Evolutionary conservation across 2,797 vertebrate genomes (phyloP).

Genomic region (Anas acuta): DNA sequence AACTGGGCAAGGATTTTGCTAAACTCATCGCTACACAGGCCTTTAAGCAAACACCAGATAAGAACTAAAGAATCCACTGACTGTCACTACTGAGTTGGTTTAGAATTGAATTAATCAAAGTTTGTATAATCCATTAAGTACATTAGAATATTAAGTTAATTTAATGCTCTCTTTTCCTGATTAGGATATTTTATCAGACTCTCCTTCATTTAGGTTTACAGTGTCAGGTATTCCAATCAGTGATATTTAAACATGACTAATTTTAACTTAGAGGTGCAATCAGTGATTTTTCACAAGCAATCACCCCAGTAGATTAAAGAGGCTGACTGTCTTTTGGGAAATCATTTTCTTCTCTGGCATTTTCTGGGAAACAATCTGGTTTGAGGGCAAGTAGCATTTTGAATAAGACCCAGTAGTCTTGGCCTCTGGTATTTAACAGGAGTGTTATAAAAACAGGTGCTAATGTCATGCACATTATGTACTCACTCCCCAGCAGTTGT

Average conservation of each 20-base stretch:
- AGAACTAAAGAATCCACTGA: not conserved
- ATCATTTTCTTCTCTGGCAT: not conserved
- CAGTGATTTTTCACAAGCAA: conserved; percentile 39
- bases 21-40: not conserved
- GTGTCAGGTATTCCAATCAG: conserved; percentile 46
- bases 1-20: not conserved
- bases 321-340: not conserved
- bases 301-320: conserved; percentile 4
- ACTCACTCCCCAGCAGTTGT: conserved; percentile 34
- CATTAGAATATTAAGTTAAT: conserved; percentile 51
- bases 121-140: conserved; percentile 63
- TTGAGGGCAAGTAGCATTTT: conserved; percentile 22
- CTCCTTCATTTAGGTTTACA: conserved; percentile 1
- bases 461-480: conserved; percentile 58
- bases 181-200: conserved; percentile 61
- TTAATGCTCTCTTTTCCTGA: conserved; percentile 29
- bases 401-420: conserved; percentile 39
- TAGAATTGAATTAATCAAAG: conserved; percentile 21
- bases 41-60: not conserved
- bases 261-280: conserved; percentile 37
- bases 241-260: conserved; percentile 16
- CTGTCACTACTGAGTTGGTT: not conserved
- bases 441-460: conserved; percentile 54
- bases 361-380: conserved; percentile 13
- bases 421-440: conserved; percentile 28